These are phyloP conservation scores for Drepanosiphum platanoidis DNA, from an alignment of 2,888 invertebrate genomes.

Conservation along the genomic window DNA sequence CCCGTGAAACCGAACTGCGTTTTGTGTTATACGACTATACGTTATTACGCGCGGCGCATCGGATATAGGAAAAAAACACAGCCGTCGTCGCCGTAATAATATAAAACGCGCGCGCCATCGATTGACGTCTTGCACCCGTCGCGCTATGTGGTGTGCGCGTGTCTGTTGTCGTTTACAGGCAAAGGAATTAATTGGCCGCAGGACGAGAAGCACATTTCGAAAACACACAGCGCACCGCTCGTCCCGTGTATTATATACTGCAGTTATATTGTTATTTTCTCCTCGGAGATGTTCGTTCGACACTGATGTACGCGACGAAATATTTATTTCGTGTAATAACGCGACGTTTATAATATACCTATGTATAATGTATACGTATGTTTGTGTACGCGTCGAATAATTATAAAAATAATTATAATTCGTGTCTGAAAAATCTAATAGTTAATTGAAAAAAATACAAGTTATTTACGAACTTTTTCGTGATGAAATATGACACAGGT, in stretches of 20 bases:
- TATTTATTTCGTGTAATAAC: constrained; percentile 1
- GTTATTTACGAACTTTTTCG: too few relatives aligned
- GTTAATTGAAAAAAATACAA: too few relatives aligned
- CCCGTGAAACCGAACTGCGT: constrained; percentile 48
- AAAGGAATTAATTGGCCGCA: constrained; percentile 42
- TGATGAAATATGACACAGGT: too few relatives aligned
- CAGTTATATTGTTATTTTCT: constrained; percentile 15
- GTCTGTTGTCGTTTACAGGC: constrained; percentile 3
- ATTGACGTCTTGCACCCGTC: constrained; percentile 58
- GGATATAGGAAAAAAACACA: constrained; percentile 29
- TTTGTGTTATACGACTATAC: neutral
- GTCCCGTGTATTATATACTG: constrained; percentile 19
- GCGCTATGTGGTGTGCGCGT: neutral
- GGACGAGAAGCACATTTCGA: constrained; percentile 36
- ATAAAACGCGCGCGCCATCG: constrained; percentile 52
- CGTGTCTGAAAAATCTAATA: too few relatives aligned
- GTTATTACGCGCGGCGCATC: constrained; percentile 11
- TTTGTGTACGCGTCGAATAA: neutral
- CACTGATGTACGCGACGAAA: constrained; percentile 4
- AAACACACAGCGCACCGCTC: neutral
- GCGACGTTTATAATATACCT: neutral
- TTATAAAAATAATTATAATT: too few relatives aligned
- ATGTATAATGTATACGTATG: neutral
- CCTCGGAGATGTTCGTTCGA: neutral
- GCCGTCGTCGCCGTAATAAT: constrained; percentile 42